Percentiles rank a stretch among this genome's conserved stretches.
Conservation (phyloP, 2,888 invertebrate genomes). For the Tipula confusa region DNA sequence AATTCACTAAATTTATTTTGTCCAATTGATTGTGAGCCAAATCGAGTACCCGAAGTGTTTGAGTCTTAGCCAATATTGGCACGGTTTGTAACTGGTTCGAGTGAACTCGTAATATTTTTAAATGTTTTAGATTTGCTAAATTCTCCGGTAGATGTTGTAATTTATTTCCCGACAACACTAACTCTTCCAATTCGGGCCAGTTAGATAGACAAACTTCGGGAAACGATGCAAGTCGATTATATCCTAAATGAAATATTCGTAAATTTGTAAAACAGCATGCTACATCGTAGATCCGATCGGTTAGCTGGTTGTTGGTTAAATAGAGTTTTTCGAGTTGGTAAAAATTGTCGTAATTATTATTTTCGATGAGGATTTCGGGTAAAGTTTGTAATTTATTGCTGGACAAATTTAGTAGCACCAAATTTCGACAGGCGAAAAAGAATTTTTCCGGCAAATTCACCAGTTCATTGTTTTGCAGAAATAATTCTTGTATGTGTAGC, state of each 20-base stretch:
- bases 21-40: constrained; percentile 82
- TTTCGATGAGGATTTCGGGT: constrained; percentile 54
- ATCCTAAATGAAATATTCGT: constrained; percentile 69
- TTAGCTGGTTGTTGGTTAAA: constrained; percentile 71
- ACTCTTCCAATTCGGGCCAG: constrained; percentile 76
- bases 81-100: constrained; percentile 72
- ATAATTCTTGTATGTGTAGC: constrained; percentile 64
- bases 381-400: constrained; percentile 71
- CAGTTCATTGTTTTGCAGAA: constrained; percentile 74
- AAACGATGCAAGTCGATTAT: constrained; percentile 69
- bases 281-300: constrained; percentile 63
- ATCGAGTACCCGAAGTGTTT: constrained; percentile 72
- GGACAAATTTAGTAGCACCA: constrained; percentile 70
- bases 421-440: constrained; percentile 61
- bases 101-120: constrained; percentile 73
- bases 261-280: constrained; percentile 62
- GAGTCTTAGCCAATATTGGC: constrained; percentile 70
- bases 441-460: constrained; percentile 71
- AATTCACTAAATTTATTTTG: constrained; percentile 66
- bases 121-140: constrained; percentile 64
- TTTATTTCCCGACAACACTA: constrained; percentile 77
- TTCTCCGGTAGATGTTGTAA: constrained; percentile 71
- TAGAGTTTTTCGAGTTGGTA: constrained; percentile 62
- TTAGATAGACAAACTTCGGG: constrained; percentile 69
- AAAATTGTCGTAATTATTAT: constrained; percentile 55